A percentile compares a stretch with the other conserved stretches of the same genome.
Evolutionary conservation across 2,113 vertebrate genomes (phyloP).

Genomic region (Oncorhynchus keta): DNA sequence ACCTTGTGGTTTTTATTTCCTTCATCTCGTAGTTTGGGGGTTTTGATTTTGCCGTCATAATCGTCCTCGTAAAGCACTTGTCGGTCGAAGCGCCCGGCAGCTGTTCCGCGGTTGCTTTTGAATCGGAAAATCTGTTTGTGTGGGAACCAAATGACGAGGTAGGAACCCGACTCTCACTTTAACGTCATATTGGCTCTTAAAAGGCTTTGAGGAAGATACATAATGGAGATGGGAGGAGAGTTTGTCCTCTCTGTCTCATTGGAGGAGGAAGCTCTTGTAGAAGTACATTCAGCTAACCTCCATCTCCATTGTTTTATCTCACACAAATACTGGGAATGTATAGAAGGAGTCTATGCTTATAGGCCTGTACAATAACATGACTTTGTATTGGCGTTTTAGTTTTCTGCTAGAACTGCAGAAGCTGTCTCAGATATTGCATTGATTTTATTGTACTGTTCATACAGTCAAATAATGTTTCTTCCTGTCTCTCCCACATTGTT

Average conservation of each 20-base stretch:
- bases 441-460: not conserved
- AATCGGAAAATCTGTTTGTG: slow-evolving; percentile 46
- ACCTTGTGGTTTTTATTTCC: slow-evolving; percentile 62
- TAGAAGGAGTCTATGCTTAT: not conserved
- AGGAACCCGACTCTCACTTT: slow-evolving; percentile 42
- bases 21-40: slow-evolving; percentile 23
- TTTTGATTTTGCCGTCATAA: slow-evolving; percentile 48
- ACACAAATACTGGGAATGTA: slow-evolving; percentile 8
- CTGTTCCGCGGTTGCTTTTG: slow-evolving; percentile 50
- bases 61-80: slow-evolving; percentile 46
- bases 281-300: slow-evolving; percentile 39
- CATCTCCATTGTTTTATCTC: slow-evolving; percentile 18
- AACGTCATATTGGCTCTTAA: slow-evolving; percentile 50
- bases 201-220: slow-evolving; percentile 36
- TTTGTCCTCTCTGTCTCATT: slow-evolving; percentile 45
- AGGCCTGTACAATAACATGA: not conserved
- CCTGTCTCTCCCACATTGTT: not conserved
- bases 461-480: slow-evolving; percentile 20
- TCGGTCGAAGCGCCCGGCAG: slow-evolving; percentile 47
- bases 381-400: not conserved
- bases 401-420: not conserved
- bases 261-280: slow-evolving; percentile 47
- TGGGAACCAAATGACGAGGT: slow-evolving; percentile 58
- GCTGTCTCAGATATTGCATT: not conserved
- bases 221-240: slow-evolving; percentile 57